Evolutionary conservation across 2,113 vertebrate species (phyloP).

Genomic region (Tauraco erythrolophus): DNA sequence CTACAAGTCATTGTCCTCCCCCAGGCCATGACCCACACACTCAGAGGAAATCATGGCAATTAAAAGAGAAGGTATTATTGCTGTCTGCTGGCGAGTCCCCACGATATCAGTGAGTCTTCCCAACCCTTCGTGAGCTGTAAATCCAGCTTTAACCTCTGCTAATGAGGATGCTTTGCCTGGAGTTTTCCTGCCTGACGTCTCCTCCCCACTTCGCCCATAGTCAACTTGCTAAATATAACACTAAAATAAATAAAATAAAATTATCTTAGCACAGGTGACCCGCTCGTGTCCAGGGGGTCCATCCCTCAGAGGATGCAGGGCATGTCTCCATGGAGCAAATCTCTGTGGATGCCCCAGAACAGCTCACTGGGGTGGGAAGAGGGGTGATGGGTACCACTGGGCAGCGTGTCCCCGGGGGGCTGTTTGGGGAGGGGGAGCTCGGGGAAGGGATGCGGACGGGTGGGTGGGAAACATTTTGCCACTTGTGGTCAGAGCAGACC

Average conservation of each 20-base stretch:
- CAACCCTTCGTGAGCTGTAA: not conserved
- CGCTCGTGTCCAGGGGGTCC: rapidly evolving
- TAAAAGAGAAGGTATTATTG: not conserved
- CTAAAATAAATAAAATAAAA: not conserved
- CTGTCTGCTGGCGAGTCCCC: not conserved
- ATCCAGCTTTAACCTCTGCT: not conserved
- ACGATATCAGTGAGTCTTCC: rapidly evolving
- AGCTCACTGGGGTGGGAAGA: not conserved
- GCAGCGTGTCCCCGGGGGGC: not conserved
- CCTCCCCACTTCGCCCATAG: not conserved
- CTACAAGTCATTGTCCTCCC: not conserved
- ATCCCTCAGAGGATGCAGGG: not conserved
- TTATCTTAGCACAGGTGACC: not conserved
- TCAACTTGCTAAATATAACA: not conserved
- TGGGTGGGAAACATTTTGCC: not conserved
- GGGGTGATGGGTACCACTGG: not conserved
- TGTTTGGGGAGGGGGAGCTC: not conserved
- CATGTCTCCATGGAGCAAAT: not conserved
- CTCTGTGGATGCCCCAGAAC: rapidly evolving
- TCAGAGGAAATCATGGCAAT: rapidly evolving
- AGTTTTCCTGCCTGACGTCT: not conserved
- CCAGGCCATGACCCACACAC: rapidly evolving
- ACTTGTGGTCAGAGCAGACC: not conserved
- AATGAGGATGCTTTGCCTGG: not conserved
- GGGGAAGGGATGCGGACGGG: not conserved